These are phyloP conservation scores for Brienomyrus longianalis DNA, from an alignment of 2,113 vertebrate species.

Conservation along the genomic window DNA sequence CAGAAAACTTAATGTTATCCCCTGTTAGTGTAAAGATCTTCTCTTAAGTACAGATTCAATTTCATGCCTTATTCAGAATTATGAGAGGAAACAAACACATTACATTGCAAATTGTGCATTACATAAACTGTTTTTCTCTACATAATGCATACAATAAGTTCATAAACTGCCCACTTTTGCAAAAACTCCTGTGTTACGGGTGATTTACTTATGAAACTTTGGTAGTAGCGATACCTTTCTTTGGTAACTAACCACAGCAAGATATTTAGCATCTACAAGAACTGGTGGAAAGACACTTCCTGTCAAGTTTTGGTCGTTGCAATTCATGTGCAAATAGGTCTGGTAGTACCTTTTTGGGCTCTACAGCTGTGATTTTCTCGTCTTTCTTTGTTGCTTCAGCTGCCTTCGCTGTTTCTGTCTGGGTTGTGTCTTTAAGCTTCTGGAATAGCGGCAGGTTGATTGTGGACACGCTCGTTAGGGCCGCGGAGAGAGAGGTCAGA, in stretches of 20 bases:
- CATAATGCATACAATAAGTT: background rate
- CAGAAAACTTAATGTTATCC: conserved; percentile 22
- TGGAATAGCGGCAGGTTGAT: conserved; percentile 40
- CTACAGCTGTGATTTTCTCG: background rate
- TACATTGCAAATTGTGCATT: background rate
- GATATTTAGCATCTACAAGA: background rate
- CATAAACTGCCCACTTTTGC: background rate
- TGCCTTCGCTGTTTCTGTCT: conserved; percentile 12
- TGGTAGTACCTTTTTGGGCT: conserved; percentile 16
- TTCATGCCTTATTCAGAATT: conserved; percentile 11
- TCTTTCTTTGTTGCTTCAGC: background rate
- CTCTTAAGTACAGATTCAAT: conserved; percentile 38
- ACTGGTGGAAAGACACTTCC: background rate
- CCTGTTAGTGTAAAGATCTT: conserved; percentile 34
- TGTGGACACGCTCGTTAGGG: conserved; percentile 26
- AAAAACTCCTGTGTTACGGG: background rate
- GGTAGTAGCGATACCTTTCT: background rate
- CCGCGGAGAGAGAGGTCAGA: conserved; percentile 28
- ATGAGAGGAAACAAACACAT: background rate
- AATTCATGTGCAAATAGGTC: background rate
- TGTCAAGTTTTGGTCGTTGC: background rate
- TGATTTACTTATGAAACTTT: background rate
- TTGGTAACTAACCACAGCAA: background rate
- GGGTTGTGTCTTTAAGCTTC: conserved; percentile 47
- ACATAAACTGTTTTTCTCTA: background rate